These are phyloP conservation scores for Tyrophagus putrescentiae DNA, from an alignment of 1,140 invertebrate genomes.

Conservation along the genomic window DNA sequence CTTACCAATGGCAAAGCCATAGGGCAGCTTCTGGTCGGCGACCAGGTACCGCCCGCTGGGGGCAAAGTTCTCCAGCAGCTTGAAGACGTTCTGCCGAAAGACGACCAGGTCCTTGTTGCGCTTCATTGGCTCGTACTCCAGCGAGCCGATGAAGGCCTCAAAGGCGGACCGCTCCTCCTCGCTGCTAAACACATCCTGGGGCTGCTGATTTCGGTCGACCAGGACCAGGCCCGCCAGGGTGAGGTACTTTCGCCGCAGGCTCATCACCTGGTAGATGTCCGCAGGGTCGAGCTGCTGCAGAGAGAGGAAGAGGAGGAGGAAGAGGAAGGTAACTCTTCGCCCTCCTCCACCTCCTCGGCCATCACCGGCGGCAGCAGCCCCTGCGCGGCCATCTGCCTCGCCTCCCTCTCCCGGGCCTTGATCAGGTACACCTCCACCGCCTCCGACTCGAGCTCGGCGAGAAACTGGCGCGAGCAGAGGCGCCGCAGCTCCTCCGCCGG, in stretches of 20 bases:
- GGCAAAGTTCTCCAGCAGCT: background rate
- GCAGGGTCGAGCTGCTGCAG: background rate
- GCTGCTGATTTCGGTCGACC: background rate
- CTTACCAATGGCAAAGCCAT: background rate
- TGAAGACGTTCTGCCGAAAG: background rate
- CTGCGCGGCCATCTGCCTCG: background rate
- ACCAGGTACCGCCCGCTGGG: background rate
- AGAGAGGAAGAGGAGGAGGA: no score
- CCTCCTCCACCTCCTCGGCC: background rate
- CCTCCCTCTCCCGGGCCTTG: background rate
- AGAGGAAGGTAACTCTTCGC: background rate
- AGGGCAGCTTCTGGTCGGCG: background rate
- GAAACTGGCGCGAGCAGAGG: background rate
- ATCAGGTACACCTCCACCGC: background rate
- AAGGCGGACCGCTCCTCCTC: background rate
- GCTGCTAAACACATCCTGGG: background rate
- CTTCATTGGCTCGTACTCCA: background rate
- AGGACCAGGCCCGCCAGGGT: background rate
- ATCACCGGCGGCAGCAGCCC: background rate
- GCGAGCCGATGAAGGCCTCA: background rate
- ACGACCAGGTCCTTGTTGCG: background rate
- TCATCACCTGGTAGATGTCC: constrained; percentile 7
- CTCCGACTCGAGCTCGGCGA: background rate
- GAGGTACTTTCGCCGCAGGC: background rate
- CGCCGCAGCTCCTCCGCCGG: background rate